Conservation (phyloP, 2,113 vertebrate genomes). For the Callorhinus ursinus region DNA sequence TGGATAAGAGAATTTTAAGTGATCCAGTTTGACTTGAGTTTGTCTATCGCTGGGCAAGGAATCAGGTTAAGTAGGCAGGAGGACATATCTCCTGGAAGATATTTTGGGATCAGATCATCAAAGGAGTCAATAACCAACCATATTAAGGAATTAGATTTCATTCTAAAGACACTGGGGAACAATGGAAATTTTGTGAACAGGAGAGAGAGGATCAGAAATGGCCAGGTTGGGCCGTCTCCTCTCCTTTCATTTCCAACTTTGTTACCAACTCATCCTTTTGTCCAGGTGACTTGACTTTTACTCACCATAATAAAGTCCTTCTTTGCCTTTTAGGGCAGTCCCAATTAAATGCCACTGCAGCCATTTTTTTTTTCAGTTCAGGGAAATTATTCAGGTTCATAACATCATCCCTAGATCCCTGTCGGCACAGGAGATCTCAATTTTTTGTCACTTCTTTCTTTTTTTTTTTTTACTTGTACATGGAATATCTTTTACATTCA, state of each 20-base stretch:
- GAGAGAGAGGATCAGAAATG: not conserved
- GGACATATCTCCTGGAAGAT: not conserved
- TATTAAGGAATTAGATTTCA: not conserved
- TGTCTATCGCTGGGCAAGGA: not conserved
- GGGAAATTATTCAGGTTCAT: not conserved
- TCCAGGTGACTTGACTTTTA: not conserved
- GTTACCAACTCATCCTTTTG: not conserved
- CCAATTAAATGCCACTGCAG: not conserved
- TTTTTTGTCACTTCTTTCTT: not conserved
- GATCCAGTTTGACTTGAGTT: not conserved
- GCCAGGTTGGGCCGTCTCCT: not conserved
- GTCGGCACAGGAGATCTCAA: not conserved
- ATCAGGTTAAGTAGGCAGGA: not conserved
- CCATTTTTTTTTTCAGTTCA: not conserved
- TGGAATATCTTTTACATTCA: not conserved
- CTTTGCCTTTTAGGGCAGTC: not conserved
- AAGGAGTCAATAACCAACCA: not conserved
- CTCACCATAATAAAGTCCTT: not conserved
- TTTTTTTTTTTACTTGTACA: not conserved
- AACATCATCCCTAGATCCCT: not conserved
- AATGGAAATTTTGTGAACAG: not conserved
- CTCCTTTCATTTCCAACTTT: not conserved
- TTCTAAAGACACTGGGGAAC: not conserved
- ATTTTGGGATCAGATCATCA: not conserved
- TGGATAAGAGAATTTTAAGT: not conserved